Evolutionary conservation across 1,140 invertebrate genomes (phyloP), one percentile per base, ranked within the genome.

Genomic region (Bombus pascuorum): DNA sequence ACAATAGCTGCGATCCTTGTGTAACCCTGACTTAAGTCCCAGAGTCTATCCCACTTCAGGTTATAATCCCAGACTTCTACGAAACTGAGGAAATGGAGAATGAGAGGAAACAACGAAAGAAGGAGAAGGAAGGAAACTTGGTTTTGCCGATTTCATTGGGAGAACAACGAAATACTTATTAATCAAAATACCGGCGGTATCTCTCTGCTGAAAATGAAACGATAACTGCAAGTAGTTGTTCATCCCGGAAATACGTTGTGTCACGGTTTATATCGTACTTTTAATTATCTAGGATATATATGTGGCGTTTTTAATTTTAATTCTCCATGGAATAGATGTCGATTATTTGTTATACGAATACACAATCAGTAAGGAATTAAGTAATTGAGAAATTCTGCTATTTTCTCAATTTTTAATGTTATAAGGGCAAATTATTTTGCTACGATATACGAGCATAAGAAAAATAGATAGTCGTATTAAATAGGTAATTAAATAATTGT

Each of bases 11-110:
- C 94, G 94, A 95, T 95, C 94, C 95, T 95, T 95, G 94, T 95
- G 95, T 95, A 95, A 95, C 95, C 94, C 95, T 95, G 94, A 95
- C 95, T 95, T 94, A 95, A 95, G 95, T 95, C 93, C 92, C 89
- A 86, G 90, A 93, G 90, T 94, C 93, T 95, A 95, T 95, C 94
- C 94, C 93, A 94, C 94, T 95, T 92, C 91, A 92, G 90, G 83
- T 90, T 88, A 88, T 94, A 95, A 95, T 95, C 94, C 94, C 93
- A 93, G 93, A 93, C 86, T 93, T 93, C 93, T 91, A 87, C 83
- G 84, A 87, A 90, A 91, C 82, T 89, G 89, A 89, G 90, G 87
- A 91, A 91, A 90, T 89, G 86, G 87, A 87, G 86, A 86, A 87
- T 76, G 83, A 57, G 76, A 74, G 42, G 71, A 57, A 15, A 70